A percentile compares a stretch with the other conserved stretches of the same genome.
These are phyloP conservation scores for Mystacornis crossleyi DNA, from an alignment of 2,113 vertebrate genomes.

Conservation along the genomic window DNA sequence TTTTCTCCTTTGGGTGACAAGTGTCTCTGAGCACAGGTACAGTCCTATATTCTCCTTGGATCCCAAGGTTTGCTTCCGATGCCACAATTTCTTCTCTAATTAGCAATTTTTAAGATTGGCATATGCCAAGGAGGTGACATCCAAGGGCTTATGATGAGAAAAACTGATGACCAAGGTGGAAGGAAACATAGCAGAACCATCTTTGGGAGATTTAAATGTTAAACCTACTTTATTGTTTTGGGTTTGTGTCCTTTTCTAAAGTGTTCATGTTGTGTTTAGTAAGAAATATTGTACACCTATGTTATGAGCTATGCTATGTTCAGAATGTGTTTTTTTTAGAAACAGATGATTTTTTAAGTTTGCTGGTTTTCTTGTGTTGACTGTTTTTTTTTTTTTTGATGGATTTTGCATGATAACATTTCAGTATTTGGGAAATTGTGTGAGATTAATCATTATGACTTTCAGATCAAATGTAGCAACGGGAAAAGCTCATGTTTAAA, in stretches of 20 bases:
- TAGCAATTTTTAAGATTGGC: not conserved
- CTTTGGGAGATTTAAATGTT: slow-evolving; percentile 43
- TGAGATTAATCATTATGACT: not conserved
- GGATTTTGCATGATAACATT: slow-evolving; percentile 6
- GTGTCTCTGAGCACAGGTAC: not conserved
- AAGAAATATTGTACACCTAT: not conserved
- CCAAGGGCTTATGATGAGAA: not conserved
- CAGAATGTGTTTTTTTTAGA: not conserved
- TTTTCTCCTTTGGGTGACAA: not conserved
- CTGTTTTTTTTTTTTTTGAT: slow-evolving; percentile 7
- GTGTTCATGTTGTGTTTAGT: not conserved
- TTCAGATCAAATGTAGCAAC: not conserved
- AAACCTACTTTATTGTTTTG: not conserved
- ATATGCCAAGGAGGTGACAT: not conserved
- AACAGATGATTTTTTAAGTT: not conserved
- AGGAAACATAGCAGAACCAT: not conserved
- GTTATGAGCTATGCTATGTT: not conserved
- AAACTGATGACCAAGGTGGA: not conserved
- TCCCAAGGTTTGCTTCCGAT: not conserved
- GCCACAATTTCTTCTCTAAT: not conserved
- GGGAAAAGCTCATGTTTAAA: slow-evolving; percentile 33
- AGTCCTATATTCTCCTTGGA: not conserved
- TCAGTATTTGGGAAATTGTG: not conserved
- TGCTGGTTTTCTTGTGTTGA: not conserved
- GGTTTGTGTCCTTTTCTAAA: not conserved